Evolutionary conservation across 2,797 vertebrate species (phyloP), one percentile per base, ranked within the genome.

Genomic region (Amblyopsis hoosieri): DNA sequence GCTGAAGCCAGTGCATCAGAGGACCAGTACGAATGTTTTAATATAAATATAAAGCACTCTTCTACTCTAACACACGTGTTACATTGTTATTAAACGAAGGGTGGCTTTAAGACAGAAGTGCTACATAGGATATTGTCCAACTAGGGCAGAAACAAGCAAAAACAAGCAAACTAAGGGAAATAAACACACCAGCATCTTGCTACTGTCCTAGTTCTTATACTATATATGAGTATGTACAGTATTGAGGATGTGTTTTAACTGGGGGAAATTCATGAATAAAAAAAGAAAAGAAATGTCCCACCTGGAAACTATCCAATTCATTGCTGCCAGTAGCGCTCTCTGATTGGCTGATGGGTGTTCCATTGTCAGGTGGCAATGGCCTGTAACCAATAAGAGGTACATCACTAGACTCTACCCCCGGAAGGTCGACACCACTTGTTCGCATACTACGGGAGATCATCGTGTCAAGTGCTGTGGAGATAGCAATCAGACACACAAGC

Each of bases 341-440:
- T 2, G 74, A 71, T 37, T 80, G 84, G 70, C 54, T 72, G 54
- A 70, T 67, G 3, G 62, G 60, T 7, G 71, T 51, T 61, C 62
- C 64, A 2, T 69, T 15, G 63, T 90, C 90, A 17, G 88, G 78
- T 3, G 75, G 57, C 57, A 94, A 64, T 3, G 88, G 88, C 65
- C 93, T 78, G 79, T 92, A 94, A 68, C 90, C 92, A 66, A 92
- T 89, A 37, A 94, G 93, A 52, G 93, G 92, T 65, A 92, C 90
- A 0, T 81, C 66, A 23, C 70, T 87, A 0, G 92, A 87, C 71
- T 90, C 90, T 83, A 88, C 90, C 76, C 91, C 93, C 0, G 92
- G 91, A 75, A 93, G 90, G 74, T 92, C 88, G 45, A 68, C 88
- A 9, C 83, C 90, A 76, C 86, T 84, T 58, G 89, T 86, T 42